phyloP scores from a whole-genome alignment of 2,113 vertebrate species.

The Puffinus mauretanicus region DNA sequence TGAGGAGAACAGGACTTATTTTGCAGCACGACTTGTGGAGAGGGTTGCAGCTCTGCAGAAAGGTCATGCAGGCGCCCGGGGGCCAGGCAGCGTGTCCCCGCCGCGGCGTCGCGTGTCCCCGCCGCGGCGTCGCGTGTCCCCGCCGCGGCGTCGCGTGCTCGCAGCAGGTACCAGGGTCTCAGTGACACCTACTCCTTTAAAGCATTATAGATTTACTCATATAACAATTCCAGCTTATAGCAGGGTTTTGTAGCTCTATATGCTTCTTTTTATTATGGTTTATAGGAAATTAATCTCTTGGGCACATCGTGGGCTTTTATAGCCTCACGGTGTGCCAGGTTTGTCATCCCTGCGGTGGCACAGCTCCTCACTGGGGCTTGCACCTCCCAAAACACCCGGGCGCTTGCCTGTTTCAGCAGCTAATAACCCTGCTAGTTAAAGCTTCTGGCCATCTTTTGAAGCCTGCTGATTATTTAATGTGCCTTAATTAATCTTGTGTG shows the following conservation, averaged over 20 bases:
- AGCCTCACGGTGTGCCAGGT: rapidly evolving
- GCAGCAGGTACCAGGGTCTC: not conserved
- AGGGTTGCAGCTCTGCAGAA: not conserved
- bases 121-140: rapidly evolving
- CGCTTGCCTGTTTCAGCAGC: not conserved
- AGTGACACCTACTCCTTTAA: not conserved
- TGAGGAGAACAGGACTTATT: rapidly evolving
- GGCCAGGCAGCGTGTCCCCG: rapidly evolving
- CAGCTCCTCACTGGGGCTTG: not conserved
- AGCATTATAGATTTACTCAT: rapidly evolving
- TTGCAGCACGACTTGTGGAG: not conserved
- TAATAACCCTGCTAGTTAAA: not conserved
- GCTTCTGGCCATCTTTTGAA: not conserved
- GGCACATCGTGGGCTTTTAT: not conserved
- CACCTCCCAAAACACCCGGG: not conserved
- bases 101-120: not conserved
- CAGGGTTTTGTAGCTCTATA: not conserved
- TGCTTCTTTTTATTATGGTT: not conserved
- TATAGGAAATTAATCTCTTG: not conserved
- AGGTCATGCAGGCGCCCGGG: rapidly evolving
- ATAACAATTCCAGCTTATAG: rapidly evolving
- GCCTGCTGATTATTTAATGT: not conserved
- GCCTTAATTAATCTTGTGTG: not conserved
- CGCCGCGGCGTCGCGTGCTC: rapidly evolving
- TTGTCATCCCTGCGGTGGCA: not conserved